Evolutionary conservation across 2,888 invertebrate species (phyloP), one percentile per base, ranked within the genome.

Genomic region (Dione vanillae): DNA sequence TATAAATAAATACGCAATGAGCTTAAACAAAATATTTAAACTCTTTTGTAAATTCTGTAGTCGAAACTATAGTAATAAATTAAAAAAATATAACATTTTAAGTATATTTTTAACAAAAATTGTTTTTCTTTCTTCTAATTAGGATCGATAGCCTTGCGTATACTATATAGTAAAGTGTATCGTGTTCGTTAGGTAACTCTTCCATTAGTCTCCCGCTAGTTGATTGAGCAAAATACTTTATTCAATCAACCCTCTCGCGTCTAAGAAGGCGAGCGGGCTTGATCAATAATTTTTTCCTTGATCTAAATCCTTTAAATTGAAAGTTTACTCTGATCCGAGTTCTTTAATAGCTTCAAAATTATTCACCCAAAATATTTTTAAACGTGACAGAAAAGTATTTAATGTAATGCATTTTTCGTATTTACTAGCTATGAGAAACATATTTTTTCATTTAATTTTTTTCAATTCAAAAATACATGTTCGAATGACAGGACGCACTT

Each of bases 161-260:
- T 56, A 45, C 64, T 56, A 51, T 69, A 47, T 47, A 72, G 58
- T 64, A 67, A 65, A 71, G 68, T 64, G 69, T 69, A 58, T 69
- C 62, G 56, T 65, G 65, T 70, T 74, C 72, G 69, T 70, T 74
- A 70, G 67, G 56, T 52, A 59, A 70, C 70, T 65, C 68, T 69
- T 70, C 73, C 74, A 75, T 74, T 75, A 74, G 70, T 71, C 68
- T 68, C 65, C 52, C 67, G 64, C 58, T 70, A 70, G 73, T 74
- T 76, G 74, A 76, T 76, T 74, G 70, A 68, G 64, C 67, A 66
- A 71, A 69, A 73, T 73, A 70, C 71, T 71, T 69, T 51, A 47
- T 73, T 73, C 67, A 71, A 71, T 73, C 70, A 68, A 62, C 62
- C 45, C 52, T 52, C 61, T 45, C 62, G 41, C 62, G 40, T 16